Percentiles rank a stretch among this genome's conserved stretches.
These are phyloP conservation scores for Diachasmimorpha longicaudata DNA, from an alignment of 1,140 invertebrate genomes.

Conservation along the genomic window DNA sequence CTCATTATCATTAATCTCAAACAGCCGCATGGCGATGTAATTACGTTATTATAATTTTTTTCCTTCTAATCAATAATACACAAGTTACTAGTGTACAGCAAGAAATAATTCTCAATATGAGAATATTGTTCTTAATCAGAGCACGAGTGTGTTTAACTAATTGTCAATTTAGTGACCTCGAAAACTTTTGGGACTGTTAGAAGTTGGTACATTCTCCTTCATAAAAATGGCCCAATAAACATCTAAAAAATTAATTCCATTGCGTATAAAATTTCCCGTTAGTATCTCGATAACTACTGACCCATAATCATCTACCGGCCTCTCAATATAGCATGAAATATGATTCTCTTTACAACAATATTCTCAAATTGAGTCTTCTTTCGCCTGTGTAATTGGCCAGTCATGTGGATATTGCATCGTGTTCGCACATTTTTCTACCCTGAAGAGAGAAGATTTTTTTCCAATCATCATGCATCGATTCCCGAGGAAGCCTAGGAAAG, in stretches of 20 bases:
- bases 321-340: no score
- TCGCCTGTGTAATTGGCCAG: neutral
- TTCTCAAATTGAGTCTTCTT: no score
- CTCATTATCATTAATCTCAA: neutral
- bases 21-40: neutral
- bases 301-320: no score
- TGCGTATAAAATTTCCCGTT: no score
- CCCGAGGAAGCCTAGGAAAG: neutral
- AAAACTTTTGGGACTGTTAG: no score
- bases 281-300: no score
- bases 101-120: neutral
- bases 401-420: slow-evolving; percentile 5
- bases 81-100: neutral
- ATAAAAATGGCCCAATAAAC: no score
- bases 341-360: neutral
- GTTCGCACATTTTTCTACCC: neutral
- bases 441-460: neutral
- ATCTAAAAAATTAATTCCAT: no score
- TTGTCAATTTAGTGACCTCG: no score
- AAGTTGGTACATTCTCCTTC: no score
- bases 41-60: neutral
- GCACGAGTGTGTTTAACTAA: no score
- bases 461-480: neutral
- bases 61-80: neutral
- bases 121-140: no score